Percentiles rank a stretch among this genome's conserved stretches.
Evolutionary conservation across 2,888 invertebrate species (phyloP).

Genomic region (Pyrrhosoma nymphula): DNA sequence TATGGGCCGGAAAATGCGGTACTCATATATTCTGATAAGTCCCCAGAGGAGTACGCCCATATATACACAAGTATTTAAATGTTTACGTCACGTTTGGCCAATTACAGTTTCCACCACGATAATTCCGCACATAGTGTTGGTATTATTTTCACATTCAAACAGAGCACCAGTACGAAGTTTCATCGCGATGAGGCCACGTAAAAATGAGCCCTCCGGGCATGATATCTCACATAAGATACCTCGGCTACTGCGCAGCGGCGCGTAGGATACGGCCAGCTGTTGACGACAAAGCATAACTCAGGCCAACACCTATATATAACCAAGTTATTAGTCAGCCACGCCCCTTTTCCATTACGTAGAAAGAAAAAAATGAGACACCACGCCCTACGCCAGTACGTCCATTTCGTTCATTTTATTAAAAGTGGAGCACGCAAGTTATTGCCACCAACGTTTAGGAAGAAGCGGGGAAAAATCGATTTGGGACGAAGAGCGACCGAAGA

Average conservation of each 20-base stretch:
- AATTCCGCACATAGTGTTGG: too few species aligned
- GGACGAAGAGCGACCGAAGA: not conserved
- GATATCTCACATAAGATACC: not conserved
- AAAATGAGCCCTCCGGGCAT: not conserved
- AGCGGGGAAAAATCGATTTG: not conserved
- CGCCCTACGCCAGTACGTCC: not conserved
- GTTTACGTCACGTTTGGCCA: too few species aligned
- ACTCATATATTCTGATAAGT: too few species aligned
- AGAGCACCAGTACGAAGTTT: too few species aligned
- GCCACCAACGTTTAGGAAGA: not conserved
- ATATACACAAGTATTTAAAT: too few species aligned
- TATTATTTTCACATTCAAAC: too few species aligned
- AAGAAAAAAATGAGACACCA: conserved; percentile 12
- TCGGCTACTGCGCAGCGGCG: not conserved
- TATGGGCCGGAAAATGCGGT: too few species aligned
- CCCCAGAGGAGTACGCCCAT: too few species aligned
- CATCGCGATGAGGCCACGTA: too few species aligned
- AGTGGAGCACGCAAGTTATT: not conserved
- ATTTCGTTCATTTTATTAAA: not conserved
- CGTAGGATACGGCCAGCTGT: conserved; percentile 13
- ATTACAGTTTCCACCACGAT: too few species aligned
- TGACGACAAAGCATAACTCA: conserved; percentile 29
- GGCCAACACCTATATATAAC: conserved; percentile 49
- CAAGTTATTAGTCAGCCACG: conserved; percentile 30
- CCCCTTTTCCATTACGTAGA: conserved; percentile 44